Conservation (phyloP, 2,797 vertebrate genomes). For the Mormyrops attenuatus region DNA sequence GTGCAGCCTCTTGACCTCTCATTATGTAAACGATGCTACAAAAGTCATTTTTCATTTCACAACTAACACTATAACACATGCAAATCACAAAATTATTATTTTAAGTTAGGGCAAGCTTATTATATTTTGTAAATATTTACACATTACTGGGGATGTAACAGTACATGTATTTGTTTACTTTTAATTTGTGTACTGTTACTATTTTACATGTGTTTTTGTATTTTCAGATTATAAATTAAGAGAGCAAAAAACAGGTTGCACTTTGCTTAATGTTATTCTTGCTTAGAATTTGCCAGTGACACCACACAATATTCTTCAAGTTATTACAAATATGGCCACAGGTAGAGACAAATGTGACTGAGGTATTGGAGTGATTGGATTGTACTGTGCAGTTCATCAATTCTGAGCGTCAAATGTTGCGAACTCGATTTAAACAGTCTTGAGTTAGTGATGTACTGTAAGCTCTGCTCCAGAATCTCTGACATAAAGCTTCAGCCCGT, state of each 20-base stretch:
- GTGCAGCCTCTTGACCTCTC: background rate
- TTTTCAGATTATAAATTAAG: background rate
- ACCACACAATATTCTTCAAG: background rate
- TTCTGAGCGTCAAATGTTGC: background rate
- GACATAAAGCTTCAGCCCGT: too few species aligned
- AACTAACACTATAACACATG: background rate
- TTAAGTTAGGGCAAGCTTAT: background rate
- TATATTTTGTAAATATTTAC: background rate
- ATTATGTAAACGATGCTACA: background rate
- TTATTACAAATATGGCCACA: background rate
- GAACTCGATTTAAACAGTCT: background rate
- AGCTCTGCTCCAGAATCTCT: too few species aligned
- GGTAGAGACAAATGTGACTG: background rate
- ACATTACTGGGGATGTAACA: background rate
- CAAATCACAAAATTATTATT: background rate
- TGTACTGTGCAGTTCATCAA: background rate
- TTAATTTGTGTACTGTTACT: background rate
- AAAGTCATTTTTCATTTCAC: background rate
- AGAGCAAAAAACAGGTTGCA: background rate
- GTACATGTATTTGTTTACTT: background rate
- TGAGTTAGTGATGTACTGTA: background rate
- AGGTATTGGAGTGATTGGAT: background rate
- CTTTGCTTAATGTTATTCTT: background rate
- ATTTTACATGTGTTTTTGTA: background rate
- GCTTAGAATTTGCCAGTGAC: background rate